Base-by-base conservation (phyloP, 2,888 invertebrate species). In the Tachina lurida region DNA sequence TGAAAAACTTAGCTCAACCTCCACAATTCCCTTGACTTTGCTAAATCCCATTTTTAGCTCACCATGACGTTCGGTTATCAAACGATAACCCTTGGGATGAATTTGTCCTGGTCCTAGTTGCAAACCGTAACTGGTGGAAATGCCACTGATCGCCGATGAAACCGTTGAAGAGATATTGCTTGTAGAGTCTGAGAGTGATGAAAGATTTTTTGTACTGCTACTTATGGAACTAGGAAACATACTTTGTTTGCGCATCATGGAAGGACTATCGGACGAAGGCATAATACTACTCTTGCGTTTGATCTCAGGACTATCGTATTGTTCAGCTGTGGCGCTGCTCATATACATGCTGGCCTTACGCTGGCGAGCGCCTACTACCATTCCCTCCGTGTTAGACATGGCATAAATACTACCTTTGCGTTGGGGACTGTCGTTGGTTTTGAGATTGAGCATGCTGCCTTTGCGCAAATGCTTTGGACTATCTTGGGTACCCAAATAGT, bases 11-110 rank as follows among this genome's bases (percentile, higher is more conserved):
- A 94, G 95, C 94, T 98, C 98, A 39, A 98, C 96, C 92, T 98
- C 98, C 84, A 98, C 94, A 89, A 97, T 97, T 89, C 98, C 98
- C 93, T 98, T 98, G 91, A 97, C 96, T 94, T 98, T 96, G 90
- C 96, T 95, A 89, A 98, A 95, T 84, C 97, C 97, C 92, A 98
- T 94, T 91, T 97, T 97, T 88, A 98, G 95, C 93, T 97, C 97
- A 7, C 97, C 97, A 85, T 95, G 94, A 89, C 95, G 95, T 81
- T 95, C 95, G 90, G 95, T 95, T 89, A 94, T 94, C 88, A 96
- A 93, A 88, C 95, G 95, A 89, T 95, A 95, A 89, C 95, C 96
- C 88, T 96, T 94, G 71, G 97, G 97, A 92, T 96, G 95, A 91
- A 97, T 94, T 93, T 97, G 97, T 22, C 96, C 97, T 5, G 97